Evolutionary conservation across 2,113 vertebrate species (phyloP), one percentile per base, ranked within the genome.

Genomic region (Salvelinus fontinalis): DNA sequence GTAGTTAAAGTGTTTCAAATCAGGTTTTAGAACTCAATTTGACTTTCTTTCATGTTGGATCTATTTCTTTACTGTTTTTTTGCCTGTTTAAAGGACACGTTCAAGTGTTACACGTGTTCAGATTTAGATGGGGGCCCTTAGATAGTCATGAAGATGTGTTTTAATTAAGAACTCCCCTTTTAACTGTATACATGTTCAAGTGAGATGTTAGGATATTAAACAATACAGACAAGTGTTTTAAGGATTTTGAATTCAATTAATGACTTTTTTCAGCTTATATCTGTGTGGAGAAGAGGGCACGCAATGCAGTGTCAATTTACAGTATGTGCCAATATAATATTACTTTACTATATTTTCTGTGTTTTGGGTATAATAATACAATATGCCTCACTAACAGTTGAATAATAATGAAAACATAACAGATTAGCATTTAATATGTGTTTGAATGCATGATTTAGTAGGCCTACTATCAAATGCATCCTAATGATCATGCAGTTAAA

Each of bases 1-100:
- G 86, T 89, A 82, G 79, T 90, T 87, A 89, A 83, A 54, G 16
- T 54, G 16, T 54, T 54, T 54, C 51, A 54, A 54, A 5, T 54
- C 12, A 54, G 51, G 18, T 60, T 16, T 60, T 16, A 22, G n/a
- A 22, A 26, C 7, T 22, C 8, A 14, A 18, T 64, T n/a, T 22
- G 60, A 22, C 8, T 64, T 44, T 44, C 9, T 11, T 12, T 44
- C 11, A 11, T 44, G 39, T 12, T 62, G 60, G 18, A 24, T n/a
- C 20, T 62, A 16, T 62, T 34, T 34, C 34, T 29, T 29, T 29
- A 29, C 29, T 3, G 29, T 4, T 29, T 20, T 62, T 64, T n/a
- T n/a, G 60, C 24, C n/a, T 64, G 60, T 64, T n/a, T 64, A 12
- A 22, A 26, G 8, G 39, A 44, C 9, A 44, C 8, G 2, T 44